phyloP scores from a whole-genome alignment of 2,113 vertebrate species.

The Petromus typicus region DNA sequence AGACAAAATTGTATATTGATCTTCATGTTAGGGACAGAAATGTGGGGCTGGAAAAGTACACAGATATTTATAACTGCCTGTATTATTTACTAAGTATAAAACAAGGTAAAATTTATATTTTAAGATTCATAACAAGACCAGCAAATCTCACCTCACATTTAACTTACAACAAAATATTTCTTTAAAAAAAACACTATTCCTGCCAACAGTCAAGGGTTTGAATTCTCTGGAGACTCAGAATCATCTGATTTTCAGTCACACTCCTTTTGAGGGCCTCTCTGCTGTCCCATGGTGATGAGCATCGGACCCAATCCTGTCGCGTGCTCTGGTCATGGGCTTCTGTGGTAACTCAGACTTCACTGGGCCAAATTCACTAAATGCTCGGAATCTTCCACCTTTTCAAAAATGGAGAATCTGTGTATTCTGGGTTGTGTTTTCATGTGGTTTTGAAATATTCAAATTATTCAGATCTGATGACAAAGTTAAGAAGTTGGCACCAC shows the following conservation, averaged over 20 bases:
- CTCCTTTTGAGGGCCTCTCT: not conserved
- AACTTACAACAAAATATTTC: not conserved
- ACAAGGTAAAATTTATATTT: slow-evolving; percentile 6
- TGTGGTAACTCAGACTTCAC: not conserved
- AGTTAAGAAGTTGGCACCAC: not conserved
- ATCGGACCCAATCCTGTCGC: not conserved
- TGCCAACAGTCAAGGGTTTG: not conserved
- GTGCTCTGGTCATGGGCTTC: not conserved
- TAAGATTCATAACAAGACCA: not conserved
- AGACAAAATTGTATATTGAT: slow-evolving; percentile 10
- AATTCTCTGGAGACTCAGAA: not conserved
- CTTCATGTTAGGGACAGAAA: slow-evolving; percentile 9
- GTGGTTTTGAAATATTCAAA: slow-evolving; percentile 10
- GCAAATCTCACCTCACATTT: not conserved
- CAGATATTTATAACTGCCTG: not conserved
- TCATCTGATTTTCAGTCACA: slow-evolving; percentile 4
- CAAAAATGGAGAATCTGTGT: not conserved
- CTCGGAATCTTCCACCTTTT: not conserved
- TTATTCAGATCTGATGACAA: not conserved
- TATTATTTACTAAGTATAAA: not conserved
- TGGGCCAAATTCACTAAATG: not conserved
- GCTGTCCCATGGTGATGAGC: not conserved
- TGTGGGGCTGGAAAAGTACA: not conserved
- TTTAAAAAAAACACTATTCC: not conserved
- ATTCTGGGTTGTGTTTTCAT: not conserved